Percentiles rank a stretch among this genome's conserved stretches.
Conservation (phyloP, 1,140 invertebrate species). For the Lordiphosa stackelbergi region DNA sequence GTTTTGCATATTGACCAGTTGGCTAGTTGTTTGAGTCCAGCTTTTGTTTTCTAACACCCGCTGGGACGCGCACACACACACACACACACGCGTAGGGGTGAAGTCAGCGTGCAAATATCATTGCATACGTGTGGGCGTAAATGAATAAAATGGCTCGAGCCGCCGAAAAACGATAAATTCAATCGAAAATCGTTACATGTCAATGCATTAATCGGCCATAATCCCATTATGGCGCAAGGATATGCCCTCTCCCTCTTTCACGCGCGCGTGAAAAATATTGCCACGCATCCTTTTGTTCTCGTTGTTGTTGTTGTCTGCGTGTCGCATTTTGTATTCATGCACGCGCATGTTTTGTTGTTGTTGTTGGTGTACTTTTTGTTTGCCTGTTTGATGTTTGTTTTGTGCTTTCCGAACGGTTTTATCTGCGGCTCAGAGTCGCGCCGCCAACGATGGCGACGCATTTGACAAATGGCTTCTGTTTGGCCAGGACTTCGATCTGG, state of each 20-base stretch:
- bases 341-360: constrained; percentile 32
- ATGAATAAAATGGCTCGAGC: constrained; percentile 74
- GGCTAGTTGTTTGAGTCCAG: constrained; percentile 40
- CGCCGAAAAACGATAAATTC: constrained; percentile 76
- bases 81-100: constrained; percentile 4
- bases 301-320: constrained; percentile 37
- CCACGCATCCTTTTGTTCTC: constrained; percentile 66
- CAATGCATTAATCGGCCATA: constrained; percentile 77
- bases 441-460: constrained; percentile 40
- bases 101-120: constrained; percentile 58
- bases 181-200: constrained; percentile 77
- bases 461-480: constrained; percentile 74
- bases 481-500: constrained; percentile 50
- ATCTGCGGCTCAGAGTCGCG: constrained; percentile 70
- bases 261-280: constrained; percentile 65
- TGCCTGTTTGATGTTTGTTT: constrained; percentile 73
- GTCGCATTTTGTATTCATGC: constrained; percentile 72
- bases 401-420: constrained; percentile 72
- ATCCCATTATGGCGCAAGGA: constrained; percentile 77
- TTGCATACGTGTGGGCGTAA: constrained; percentile 72
- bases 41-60: constrained; percentile 75
- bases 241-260: constrained; percentile 32
- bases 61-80: constrained; percentile 43
- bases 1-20: constrained; percentile 63
- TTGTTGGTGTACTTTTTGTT: constrained; percentile 59